These are phyloP conservation scores for Cirrhinus molitorella DNA, from an alignment of 2,797 vertebrate genomes.

Conservation along the genomic window DNA sequence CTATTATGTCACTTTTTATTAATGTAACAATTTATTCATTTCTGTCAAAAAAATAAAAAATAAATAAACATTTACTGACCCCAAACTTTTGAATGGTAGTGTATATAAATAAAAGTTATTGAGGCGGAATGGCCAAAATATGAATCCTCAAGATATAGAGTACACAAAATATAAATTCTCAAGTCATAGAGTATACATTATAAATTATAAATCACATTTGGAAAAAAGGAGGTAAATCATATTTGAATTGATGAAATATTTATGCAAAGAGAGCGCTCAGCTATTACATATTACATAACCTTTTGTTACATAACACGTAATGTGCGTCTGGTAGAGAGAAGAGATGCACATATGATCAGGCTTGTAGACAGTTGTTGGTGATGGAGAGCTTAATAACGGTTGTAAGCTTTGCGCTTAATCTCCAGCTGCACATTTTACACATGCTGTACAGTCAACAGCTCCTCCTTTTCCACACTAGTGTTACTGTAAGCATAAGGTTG, in stretches of 20 bases:
- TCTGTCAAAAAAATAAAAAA: too few species aligned
- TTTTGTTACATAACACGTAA: slow-evolving; percentile 19
- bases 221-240: neutral
- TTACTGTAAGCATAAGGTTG: slow-evolving; percentile 19
- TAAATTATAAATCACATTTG: slow-evolving; percentile 20
- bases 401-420: slow-evolving; percentile 16
- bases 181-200: neutral
- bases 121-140: neutral
- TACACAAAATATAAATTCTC: too few species aligned
- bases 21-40: too few species aligned
- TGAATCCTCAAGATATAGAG: neutral
- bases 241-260: neutral
- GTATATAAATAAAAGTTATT: neutral
- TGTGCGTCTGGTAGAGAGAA: neutral
- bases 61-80: too few species aligned
- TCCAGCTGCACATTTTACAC: slow-evolving; percentile 24
- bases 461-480: slow-evolving; percentile 5
- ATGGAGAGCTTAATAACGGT: slow-evolving; percentile 14
- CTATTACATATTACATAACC: neutral
- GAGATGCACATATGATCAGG: neutral
- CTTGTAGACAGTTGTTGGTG: slow-evolving; percentile 22
- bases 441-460: slow-evolving; percentile 9
- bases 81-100: too few species aligned
- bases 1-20: too few species aligned
- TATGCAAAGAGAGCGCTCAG: neutral